Evolutionary conservation across 2,113 vertebrate species (phyloP), one percentile per base, ranked within the genome.

Genomic region (Chelonoidis abingdonii): DNA sequence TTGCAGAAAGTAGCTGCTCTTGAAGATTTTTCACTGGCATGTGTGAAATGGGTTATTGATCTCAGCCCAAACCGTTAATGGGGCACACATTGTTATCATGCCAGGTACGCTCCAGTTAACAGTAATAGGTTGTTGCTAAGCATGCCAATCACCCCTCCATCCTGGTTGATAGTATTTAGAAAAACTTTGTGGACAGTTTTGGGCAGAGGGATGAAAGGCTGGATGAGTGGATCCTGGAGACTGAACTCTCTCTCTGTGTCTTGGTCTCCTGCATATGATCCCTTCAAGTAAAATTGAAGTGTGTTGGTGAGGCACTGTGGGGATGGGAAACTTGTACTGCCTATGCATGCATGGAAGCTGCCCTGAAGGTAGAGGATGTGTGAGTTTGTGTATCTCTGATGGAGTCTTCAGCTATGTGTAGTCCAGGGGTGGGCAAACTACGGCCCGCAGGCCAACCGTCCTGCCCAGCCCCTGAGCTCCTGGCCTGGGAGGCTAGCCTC

Each of bases 41-140:
- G 0, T 6, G 22, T 54, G 89, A 47, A 87, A 22, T 0, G 2
- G 41, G 50, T 92, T 1, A 0, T 44, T 93, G 0, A 0, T 4
- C 83, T 50, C n/a, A 54, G 69, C 83, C 41, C 56, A 53, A 85
- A 14, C 29, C 44, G 8, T 75, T 92, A 84, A 91, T 57, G 59
- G n/a, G 19, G 35, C 35, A 72, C 35, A n/a, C 94, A 57, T 88
- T 88, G 38, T 27, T 96, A 2, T 95, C 35, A 94, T 88, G 0
- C 93, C 97, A 95, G 90, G 85, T 0, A 0, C 81, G 47, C 89
- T 0, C 16, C 14, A n/a, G n/a, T 38, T 72, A 35, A 38, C 65
- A 5, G 35, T 72, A 72, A 21, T 41, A 41, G 41, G 41, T 41
- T 41, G 41, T 41, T 41, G 41, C 41, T 41, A 41, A 41, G 41